Base-by-base conservation (phyloP, 1,140 invertebrate genomes). In the Ceratina calcarata region DNA sequence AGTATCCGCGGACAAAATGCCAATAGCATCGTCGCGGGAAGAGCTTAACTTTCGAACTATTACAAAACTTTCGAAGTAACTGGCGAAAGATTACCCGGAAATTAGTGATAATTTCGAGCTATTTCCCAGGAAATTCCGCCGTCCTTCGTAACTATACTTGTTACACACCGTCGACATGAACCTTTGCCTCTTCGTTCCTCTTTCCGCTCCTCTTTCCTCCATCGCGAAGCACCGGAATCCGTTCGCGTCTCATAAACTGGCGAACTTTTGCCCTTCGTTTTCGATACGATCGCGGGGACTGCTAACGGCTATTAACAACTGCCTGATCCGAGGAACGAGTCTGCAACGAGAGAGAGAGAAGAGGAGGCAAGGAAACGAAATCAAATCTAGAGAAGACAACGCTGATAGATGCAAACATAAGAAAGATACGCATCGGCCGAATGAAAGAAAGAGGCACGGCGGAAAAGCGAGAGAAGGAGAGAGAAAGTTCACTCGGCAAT, bases 401-500 rank as follows among this genome's bases (percentile, higher is more conserved):
- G 32, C 2, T 45, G 37, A 68, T 68, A 27, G 58, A 60, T 27
- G 18, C 2, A 20, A 64, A 57, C 62, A 53, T 51, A 32, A 12
- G 60, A 20, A 20, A 62, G 80, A 65, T 64, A 20, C 4, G n/a
- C 32, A 22, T 45, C 37, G 51, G 15, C 0, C 55, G 27, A 45
- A 20, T 32, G 27, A 18, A 27, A 69, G 82, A 24, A 61, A 37
- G n/a, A 51, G 20, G 27, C 24, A 67, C 22, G 22, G 16, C 16
- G 15, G 13, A 51, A 78, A 65, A 49, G 73, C 65, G 70, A 24
- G 12, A 58, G 75, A 13, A 57, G 37, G 69, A 68, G 60, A 68
- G 79, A 24, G 79, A 70, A 55, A 78, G 76, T 75, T 69, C 77
- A 78, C 45, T 55, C 74, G 83, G 88, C 89, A 90, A 91, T 91